Base-by-base conservation (phyloP, 2,113 vertebrate genomes). In the Ptychochromis oligacanthus region DNA sequence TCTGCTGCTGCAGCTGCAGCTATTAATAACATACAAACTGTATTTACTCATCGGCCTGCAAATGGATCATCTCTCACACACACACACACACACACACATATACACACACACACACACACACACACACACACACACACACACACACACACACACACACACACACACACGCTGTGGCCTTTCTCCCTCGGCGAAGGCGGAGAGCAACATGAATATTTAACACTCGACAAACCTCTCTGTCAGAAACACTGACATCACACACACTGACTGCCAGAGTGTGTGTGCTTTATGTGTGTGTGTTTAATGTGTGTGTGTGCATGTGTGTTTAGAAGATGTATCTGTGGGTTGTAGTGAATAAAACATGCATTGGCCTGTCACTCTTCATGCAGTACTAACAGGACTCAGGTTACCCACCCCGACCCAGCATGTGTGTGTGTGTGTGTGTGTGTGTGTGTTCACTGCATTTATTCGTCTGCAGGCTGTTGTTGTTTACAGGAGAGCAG, bases 221-320 rank as follows among this genome's bases (percentile, higher is more conserved):
- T 80, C n/a, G n/a, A 93, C 92, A 93, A 93, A 93, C 72, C 90
- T 89, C 82, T 90, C 90, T 93, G 92, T 93, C 92, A 90, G 84
- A 90, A 90, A 87, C 87, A 94, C 85, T 92, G 83, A 90, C 82
- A 91, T 93, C 87, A 84, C 86, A 84, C 79, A 84, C 62, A 81
- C 82, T 75, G 67, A 80, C 82, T 88, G 82, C 60, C 24, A 11
- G 54, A 20, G 65, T 22, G 76, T 46, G 77, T 24, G 82, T 76
- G 75, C 56, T 62, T 82, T 52, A 22, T 54, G 62, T 76, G 59
- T 84, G 72, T 79, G 62, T 78, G 79, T 79, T 65, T 26, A 52
- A 60, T 83, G 61, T 70, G 34, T 57, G 34, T 57, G 76, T 81
- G 58, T 83, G 77, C 75, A 57, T 74, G 75, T 82, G 61, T 60